Percentiles rank a stretch among this genome's conserved stretches.
These are phyloP conservation scores for Ictalurus furcatus DNA, from an alignment of 2,113 vertebrate genomes.

Conservation along the genomic window DNA sequence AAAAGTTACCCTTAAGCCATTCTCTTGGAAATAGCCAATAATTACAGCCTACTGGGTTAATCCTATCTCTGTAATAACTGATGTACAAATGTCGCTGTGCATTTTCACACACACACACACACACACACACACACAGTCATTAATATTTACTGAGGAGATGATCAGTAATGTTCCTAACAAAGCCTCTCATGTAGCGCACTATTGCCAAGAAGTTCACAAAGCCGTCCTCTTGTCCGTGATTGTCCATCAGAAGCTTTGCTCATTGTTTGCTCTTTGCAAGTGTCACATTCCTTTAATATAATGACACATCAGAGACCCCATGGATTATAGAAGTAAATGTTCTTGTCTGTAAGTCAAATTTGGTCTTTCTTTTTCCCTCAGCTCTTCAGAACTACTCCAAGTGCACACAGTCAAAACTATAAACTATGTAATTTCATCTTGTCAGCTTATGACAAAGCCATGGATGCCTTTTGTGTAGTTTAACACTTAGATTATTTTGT, in stretches of 20 bases:
- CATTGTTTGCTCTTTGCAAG: conserved; percentile 16
- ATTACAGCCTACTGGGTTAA: conserved; percentile 35
- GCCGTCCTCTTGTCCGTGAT: not conserved
- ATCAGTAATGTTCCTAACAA: not conserved
- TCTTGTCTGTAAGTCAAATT: not conserved
- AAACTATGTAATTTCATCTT: not conserved
- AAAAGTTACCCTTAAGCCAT: conserved; percentile 46
- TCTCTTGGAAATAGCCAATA: conserved; percentile 44
- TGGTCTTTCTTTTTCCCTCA: conserved; percentile 13
- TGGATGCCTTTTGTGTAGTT: conserved; percentile 42
- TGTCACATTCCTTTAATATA: conserved; percentile 8
- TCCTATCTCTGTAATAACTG: conserved; percentile 26
- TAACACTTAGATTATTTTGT: not conserved
- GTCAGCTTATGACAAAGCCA: conserved; percentile 29
- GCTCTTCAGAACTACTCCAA: not conserved
- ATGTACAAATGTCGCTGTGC: conserved; percentile 23
- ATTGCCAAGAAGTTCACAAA: not conserved
- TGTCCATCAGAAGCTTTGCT: not conserved
- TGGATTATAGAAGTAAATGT: conserved; percentile 38
- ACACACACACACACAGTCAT: not conserved
- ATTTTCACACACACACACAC: not conserved
- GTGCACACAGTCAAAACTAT: not conserved
- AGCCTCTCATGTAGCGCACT: not conserved
- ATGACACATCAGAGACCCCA: conserved; percentile 23
- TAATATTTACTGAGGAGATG: not conserved